These are phyloP conservation scores for Phataginus tricuspis DNA, from an alignment of 2,797 vertebrate species.

Conservation along the genomic window DNA sequence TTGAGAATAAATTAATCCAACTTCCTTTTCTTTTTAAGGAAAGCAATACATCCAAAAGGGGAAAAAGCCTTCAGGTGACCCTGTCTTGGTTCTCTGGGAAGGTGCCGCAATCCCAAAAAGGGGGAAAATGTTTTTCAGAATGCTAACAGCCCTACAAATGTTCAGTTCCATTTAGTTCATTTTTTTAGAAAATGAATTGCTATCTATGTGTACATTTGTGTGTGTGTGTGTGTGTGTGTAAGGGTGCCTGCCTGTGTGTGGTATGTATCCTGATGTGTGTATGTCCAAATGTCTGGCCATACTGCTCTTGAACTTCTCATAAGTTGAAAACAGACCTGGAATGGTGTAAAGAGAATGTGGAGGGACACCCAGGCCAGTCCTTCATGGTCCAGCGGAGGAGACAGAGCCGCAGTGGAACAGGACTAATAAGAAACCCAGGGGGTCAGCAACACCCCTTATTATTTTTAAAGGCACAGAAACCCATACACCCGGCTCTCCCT, in stretches of 20 bases:
- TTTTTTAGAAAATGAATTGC: background rate
- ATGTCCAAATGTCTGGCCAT: background rate
- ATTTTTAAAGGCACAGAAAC: background rate
- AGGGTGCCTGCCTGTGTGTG: background rate
- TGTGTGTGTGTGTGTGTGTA: background rate
- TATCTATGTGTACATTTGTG: background rate
- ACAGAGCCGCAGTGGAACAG: background rate
- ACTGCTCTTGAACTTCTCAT: background rate
- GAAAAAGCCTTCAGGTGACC: background rate
- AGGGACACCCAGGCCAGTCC: background rate
- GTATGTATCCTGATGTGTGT: background rate
- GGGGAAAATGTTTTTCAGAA: conserved; percentile 37
- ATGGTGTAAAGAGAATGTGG: background rate
- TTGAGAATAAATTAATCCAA: conserved; percentile 17
- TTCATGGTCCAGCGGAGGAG: background rate
- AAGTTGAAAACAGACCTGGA: background rate
- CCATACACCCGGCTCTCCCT: background rate
- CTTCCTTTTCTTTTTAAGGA: conserved; percentile 62
- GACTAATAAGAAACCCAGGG: background rate
- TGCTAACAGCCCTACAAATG: background rate
- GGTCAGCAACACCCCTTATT: background rate
- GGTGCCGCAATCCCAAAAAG: background rate
- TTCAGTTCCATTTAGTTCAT: background rate
- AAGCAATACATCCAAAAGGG: conserved; percentile 38
- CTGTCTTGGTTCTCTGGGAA: conserved; percentile 10